Evolutionary conservation across 2,797 vertebrate genomes (phyloP), one percentile per base, ranked within the genome.

Genomic region (Menidia menidia): DNA sequence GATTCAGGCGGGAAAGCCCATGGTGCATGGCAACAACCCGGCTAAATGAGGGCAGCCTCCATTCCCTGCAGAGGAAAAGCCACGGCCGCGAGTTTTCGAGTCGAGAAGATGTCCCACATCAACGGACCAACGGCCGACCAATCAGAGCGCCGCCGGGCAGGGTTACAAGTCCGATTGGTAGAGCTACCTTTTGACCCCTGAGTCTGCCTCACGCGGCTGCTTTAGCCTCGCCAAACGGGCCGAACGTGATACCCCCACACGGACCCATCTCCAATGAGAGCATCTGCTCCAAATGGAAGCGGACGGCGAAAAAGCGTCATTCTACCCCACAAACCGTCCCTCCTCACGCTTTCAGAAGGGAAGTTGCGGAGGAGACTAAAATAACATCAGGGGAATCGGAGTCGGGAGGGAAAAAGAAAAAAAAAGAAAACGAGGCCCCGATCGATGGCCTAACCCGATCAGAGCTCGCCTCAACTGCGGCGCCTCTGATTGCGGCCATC

Each of bases 211-310:
- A 51, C 62, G 45, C 63, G 14, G 64, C 62, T 67, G 48, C 75
- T 62, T 45, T 61, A 43, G 52, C 25, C 67, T 7, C 64, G 31
- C 43, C 56, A 16, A 66, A 59, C n/a, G 9, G 4, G 71, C 68
- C 13, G 71, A 87, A 87, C 2, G 64, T 55, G 83, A 88, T 86
- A 86, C 77, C 80, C 86, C 83, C 83, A 0, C 64, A 71, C n/a
- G 86, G 86, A 82, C 44, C 67, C 78, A 42, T 68, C 86, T 83
- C 81, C 4, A 33, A 74, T 85, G 81, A 79, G 80, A 71, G 73
- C 75, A 19, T 76, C 71, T 11, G 62, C 70, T 74, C 77, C 77
- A 83, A 52, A 56, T n/a, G 35, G 71, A 7, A 73, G 31, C 47
- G 42, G 51, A 7, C 25, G 25, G 25, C 25, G 25, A 25, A 68